Evolutionary conservation across 1,140 invertebrate genomes (phyloP).

Genomic region (Brachionus rubens): DNA sequence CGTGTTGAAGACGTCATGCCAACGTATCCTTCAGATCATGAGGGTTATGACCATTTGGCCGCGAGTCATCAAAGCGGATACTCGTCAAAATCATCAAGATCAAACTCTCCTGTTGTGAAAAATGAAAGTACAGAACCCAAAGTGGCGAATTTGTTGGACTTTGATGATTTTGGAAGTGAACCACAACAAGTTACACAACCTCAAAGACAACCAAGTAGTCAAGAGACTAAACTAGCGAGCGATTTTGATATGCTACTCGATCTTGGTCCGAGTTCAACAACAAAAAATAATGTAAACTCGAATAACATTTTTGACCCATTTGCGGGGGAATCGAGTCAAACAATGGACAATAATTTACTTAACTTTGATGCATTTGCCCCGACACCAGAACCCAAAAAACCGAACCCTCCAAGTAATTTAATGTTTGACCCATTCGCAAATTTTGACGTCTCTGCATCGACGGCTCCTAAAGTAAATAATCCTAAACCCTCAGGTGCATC

Average conservation of each 20-base stretch:
- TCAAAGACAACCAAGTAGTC: neutral
- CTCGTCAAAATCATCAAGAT: neutral
- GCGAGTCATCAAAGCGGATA: neutral
- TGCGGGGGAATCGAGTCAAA: neutral
- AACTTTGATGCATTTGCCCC: neutral
- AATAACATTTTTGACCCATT: slow-evolving; percentile 28
- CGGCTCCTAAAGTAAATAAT: neutral
- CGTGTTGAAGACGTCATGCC: neutral
- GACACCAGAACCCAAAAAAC: neutral
- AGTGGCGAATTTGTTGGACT: slow-evolving; percentile 12
- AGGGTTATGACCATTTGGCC: neutral
- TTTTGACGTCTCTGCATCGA: slow-evolving; percentile 9
- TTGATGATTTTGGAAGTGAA: slow-evolving; percentile 2
- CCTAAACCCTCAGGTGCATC: neutral
- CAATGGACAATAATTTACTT: neutral
- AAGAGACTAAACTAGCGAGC: neutral
- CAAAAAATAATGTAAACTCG: neutral
- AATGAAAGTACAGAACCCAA: neutral
- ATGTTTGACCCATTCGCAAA: slow-evolving; percentile 38
- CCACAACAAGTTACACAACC: neutral
- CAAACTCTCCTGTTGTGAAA: neutral
- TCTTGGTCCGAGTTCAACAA: neutral
- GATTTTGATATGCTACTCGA: slow-evolving; percentile 10
- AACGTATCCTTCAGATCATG: neutral
- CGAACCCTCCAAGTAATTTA: neutral